Evolutionary conservation across 2,113 vertebrate genomes (phyloP).

Genomic region (Grantiella picta): DNA sequence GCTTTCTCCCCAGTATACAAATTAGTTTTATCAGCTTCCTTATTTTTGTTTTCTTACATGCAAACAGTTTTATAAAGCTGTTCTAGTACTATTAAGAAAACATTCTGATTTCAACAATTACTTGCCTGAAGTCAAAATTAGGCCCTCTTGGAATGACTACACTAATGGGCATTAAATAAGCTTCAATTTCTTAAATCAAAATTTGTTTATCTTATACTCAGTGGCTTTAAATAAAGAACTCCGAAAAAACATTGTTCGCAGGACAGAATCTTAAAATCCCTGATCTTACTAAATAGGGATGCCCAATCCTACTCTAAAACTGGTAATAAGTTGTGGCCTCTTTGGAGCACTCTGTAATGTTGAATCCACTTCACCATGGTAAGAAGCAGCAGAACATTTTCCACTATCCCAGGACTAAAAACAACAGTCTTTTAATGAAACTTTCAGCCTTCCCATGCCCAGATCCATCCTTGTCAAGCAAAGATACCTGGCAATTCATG

Average conservation of each 20-base stretch:
- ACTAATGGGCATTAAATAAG: background rate
- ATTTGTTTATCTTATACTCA: background rate
- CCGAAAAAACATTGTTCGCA: background rate
- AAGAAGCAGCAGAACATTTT: background rate
- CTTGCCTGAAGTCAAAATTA: background rate
- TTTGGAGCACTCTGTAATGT: background rate
- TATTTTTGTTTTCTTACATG: background rate
- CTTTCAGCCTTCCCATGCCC: background rate
- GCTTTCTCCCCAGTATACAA: background rate
- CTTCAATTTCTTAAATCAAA: background rate
- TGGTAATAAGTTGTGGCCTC: background rate
- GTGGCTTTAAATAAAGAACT: background rate
- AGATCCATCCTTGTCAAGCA: too few species aligned
- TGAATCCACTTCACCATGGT: rapidly evolving
- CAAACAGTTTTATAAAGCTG: background rate
- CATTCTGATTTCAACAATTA: background rate
- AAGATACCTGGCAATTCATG: slow-evolving; percentile 95
- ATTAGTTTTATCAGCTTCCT: background rate
- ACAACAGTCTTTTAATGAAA: rapidly evolving
- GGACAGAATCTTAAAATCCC: background rate
- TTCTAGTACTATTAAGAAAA: background rate
- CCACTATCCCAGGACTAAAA: background rate
- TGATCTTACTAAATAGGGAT: background rate
- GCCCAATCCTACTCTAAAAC: background rate
- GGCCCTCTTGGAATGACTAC: background rate